Conservation (phyloP, 2,797 vertebrate species). For the Helicolenus hilgendorfi region DNA sequence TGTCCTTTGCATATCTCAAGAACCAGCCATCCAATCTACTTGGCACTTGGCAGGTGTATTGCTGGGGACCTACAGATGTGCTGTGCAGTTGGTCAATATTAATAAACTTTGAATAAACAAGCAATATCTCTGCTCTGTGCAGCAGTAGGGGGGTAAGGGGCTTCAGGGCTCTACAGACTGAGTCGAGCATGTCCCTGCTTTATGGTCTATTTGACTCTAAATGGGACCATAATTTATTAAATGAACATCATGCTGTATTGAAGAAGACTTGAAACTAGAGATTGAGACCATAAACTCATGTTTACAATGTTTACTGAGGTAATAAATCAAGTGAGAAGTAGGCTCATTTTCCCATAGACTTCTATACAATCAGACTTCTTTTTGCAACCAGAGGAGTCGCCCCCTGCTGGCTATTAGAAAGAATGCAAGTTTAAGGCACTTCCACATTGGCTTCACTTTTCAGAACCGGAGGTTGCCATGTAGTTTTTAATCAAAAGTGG, state of each 20-base stretch:
- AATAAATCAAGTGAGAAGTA: no score
- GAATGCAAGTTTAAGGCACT: no score
- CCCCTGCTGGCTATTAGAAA: neutral
- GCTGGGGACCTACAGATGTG: neutral
- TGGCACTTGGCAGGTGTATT: neutral
- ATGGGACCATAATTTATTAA: no score
- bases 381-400: neutral
- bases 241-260: no score
- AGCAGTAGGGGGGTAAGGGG: neutral
- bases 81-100: neutral
- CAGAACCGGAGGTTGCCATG: rapidly evolving
- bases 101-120: neutral
- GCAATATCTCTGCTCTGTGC: neutral
- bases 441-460: neutral
- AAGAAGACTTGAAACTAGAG: no score
- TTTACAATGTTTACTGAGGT: no score
- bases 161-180: neutral
- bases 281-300: no score
- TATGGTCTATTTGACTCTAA: no score
- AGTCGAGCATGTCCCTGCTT: neutral
- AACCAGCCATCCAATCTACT: neutral
- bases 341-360: no score
- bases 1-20: no score
- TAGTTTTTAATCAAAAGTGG: neutral
- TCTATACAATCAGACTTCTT: no score